These are phyloP conservation scores for Drosophila hamatofila DNA, from an alignment of 2,888 invertebrate species.

Conservation along the genomic window DNA sequence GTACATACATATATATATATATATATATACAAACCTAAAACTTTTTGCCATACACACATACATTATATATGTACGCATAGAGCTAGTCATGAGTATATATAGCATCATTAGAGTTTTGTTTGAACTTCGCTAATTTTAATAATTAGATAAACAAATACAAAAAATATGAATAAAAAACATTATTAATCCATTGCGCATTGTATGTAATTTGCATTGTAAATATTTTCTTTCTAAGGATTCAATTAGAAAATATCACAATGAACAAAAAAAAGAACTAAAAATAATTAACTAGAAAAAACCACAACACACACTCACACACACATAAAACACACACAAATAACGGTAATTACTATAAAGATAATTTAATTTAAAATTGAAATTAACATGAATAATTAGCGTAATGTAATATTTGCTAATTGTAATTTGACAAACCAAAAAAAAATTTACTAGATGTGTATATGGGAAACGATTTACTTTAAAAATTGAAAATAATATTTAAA, in stretches of 20 bases:
- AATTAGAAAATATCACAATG: constrained; percentile 53
- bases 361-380: constrained; percentile 33
- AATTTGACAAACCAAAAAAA: constrained; percentile 46
- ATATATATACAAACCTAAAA: constrained; percentile 21
- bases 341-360: constrained; percentile 25
- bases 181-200: constrained; percentile 39
- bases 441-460: constrained; percentile 83
- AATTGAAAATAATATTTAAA: constrained; percentile 75
- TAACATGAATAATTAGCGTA: constrained; percentile 50
- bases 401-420: constrained; percentile 74
- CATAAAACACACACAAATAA: background rate
- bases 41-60: constrained; percentile 23
- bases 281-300: constrained; percentile 15
- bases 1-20: background rate
- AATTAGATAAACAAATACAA: background rate
- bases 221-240: constrained; percentile 55
- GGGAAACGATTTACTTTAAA: constrained; percentile 85
- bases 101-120: constrained; percentile 59
- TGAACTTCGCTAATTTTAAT: constrained; percentile 56
- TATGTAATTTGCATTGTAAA: constrained; percentile 58
- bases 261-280: background rate
- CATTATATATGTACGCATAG: constrained; percentile 14
- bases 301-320: background rate
- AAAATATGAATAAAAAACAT: background rate
- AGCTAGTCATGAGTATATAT: constrained; percentile 22